Evolutionary conservation across 2,113 vertebrate genomes (phyloP).

Genomic region (Halichoerus grypus): DNA sequence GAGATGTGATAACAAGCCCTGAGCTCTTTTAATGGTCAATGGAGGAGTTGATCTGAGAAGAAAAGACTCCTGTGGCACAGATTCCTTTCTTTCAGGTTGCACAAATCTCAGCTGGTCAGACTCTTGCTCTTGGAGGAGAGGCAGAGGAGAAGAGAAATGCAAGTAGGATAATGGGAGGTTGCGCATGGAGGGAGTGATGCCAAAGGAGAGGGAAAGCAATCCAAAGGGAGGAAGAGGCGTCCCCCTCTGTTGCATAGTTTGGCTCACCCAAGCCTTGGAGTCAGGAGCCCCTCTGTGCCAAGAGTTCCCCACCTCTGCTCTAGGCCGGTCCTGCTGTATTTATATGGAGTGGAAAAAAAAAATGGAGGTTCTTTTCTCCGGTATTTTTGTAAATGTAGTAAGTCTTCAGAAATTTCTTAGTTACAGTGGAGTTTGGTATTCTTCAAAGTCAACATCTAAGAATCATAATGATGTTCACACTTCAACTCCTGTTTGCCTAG

Average conservation of each 20-base stretch:
- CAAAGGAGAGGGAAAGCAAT: background rate
- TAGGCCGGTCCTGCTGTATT: background rate
- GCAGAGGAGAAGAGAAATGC: background rate
- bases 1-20: background rate
- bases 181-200: background rate
- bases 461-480: background rate
- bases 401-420: background rate
- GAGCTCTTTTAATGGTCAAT: background rate
- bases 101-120: background rate
- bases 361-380: background rate
- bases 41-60: background rate
- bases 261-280: background rate
- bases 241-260: background rate
- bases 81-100: background rate
- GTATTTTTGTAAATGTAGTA: background rate
- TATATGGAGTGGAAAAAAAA: background rate
- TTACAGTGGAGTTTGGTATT: background rate
- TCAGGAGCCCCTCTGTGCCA: background rate
- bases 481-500: background rate
- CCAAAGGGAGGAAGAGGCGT: fast-evolving
- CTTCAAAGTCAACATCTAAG: background rate
- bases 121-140: background rate
- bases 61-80: background rate
- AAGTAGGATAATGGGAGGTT: too few relatives aligned
- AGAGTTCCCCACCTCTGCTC: background rate